Conservation (phyloP, 2,797 vertebrate genomes). For the Lindbergichthys nudifrons region DNA sequence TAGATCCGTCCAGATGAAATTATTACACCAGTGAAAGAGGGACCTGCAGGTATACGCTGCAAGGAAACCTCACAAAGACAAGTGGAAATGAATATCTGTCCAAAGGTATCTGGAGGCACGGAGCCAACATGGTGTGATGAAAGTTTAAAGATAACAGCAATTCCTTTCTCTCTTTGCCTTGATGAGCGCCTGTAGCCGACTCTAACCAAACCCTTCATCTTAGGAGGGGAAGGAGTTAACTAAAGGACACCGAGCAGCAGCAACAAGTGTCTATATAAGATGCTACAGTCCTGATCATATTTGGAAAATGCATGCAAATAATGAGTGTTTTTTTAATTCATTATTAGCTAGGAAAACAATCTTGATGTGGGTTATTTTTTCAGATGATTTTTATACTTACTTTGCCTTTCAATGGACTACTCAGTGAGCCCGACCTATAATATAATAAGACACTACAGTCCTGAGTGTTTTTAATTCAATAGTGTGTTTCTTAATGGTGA, state of each 20-base stretch:
- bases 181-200: constrained; percentile 74
- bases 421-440: no score
- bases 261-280: constrained; percentile 66
- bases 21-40: constrained; percentile 34
- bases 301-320: constrained; percentile 13
- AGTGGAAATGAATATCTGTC: constrained; percentile 74
- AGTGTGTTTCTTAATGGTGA: constrained; percentile 45
- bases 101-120: constrained; percentile 67
- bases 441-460: not conserved
- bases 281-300: constrained; percentile 24
- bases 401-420: no score
- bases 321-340: constrained; percentile 15
- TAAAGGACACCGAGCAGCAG: constrained; percentile 20
- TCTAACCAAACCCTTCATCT: constrained; percentile 58
- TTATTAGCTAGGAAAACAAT: not conserved
- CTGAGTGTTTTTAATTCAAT: no score
- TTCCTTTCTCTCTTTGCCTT: constrained; percentile 69
- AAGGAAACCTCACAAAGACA: constrained; percentile 50
- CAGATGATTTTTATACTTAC: no score
- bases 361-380: no score
- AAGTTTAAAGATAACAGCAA: constrained; percentile 80
- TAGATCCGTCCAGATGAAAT: constrained; percentile 46
- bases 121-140: constrained; percentile 57
- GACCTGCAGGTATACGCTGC: constrained; percentile 54
- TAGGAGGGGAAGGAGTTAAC: constrained; percentile 51